Base-by-base conservation (phyloP, 1,140 invertebrate species). In the Nymphalis io region DNA sequence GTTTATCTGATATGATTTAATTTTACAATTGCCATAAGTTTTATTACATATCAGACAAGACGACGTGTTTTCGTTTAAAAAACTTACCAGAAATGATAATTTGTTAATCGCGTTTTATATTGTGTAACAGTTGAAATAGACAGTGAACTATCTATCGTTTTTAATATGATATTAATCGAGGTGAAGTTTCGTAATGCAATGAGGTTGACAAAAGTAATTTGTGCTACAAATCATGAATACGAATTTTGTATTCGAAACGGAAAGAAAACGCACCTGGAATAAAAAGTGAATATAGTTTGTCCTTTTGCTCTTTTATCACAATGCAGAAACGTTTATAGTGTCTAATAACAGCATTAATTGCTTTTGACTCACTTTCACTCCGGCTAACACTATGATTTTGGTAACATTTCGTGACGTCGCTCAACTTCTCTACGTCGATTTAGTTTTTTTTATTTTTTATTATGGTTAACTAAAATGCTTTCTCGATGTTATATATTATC, bases 321-420 rank as follows among this genome's bases (percentile, higher is more conserved):
- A 68, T 68, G 18, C 60, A 62, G 62, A 70, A 75, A 71, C 61
- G 64, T 51, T 39, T 42, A 64, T 48, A 73, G 80, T 81, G 65
- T 79, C 75, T 80, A 84, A 80, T 81, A 75, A 74, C 74, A 33
- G 10, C 18, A 78, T 81, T 76, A 80, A 83, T 84, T 83, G 76
- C 79, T 79, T 79, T 75, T 81, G 74, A 59, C 83, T 86, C 77
- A 88, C 86, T 87, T 88, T 88, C 87, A 89, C 87, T 84, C 70
- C 73, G 70, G 65, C 78, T 63, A 80, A 80, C 66, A 78, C 62
- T 66, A 61, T 77, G 72, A 83, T 78, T 86, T 83, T 81, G 80
- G 80, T 87, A 83, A 76, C 82, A 72, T 81, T 82, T 80, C 79
- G 75, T 85, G 79, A 85, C 79, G 82, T 81, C 78, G 74, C 73